These are phyloP conservation scores for Mycogona germanica DNA, from an alignment of 2,888 invertebrate species.

Conservation along the genomic window DNA sequence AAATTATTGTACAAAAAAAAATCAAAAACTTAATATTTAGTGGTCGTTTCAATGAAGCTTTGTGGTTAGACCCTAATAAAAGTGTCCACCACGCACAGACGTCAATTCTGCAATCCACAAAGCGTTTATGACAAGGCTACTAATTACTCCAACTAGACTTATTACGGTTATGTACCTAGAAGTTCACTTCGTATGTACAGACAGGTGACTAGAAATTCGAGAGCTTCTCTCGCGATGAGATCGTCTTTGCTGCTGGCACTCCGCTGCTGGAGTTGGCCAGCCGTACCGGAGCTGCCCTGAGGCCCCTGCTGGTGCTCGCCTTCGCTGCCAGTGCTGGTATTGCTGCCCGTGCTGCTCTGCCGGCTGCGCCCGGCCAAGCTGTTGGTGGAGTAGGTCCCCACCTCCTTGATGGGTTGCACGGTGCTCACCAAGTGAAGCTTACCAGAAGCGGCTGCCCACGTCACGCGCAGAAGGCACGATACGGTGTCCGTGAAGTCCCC, in stretches of 20 bases:
- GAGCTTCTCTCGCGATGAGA: conserved; percentile 36
- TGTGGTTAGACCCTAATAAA: too few species aligned
- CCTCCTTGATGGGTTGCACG: conserved; percentile 33
- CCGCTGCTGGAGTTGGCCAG: conserved; percentile 28
- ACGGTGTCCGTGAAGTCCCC: conserved; percentile 34
- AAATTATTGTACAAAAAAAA: conserved; percentile 6
- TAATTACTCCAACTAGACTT: not conserved
- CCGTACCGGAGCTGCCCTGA: conserved; percentile 35
- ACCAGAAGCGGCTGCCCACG: conserved; percentile 40
- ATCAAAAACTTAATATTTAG: not conserved
- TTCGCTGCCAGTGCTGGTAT: conserved; percentile 36
- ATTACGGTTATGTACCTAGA: conserved; percentile 28
- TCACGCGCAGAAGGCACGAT: conserved; percentile 36
- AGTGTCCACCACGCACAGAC: too few species aligned
- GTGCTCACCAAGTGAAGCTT: conserved; percentile 35
- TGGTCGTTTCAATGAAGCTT: too few species aligned
- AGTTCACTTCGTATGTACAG: conserved; percentile 34
- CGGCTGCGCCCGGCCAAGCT: conserved; percentile 28
- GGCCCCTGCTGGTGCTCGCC: conserved; percentile 22
- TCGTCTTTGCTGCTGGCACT: conserved; percentile 34
- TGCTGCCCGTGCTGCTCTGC: conserved; percentile 37
- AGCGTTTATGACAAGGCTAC: not conserved
- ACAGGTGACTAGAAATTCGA: conserved; percentile 37
- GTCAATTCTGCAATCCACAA: too few species aligned
- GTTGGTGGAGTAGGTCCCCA: conserved; percentile 19